Base-by-base conservation (phyloP, 2,888 invertebrate genomes). In the Teleogryllus oceanicus region DNA sequence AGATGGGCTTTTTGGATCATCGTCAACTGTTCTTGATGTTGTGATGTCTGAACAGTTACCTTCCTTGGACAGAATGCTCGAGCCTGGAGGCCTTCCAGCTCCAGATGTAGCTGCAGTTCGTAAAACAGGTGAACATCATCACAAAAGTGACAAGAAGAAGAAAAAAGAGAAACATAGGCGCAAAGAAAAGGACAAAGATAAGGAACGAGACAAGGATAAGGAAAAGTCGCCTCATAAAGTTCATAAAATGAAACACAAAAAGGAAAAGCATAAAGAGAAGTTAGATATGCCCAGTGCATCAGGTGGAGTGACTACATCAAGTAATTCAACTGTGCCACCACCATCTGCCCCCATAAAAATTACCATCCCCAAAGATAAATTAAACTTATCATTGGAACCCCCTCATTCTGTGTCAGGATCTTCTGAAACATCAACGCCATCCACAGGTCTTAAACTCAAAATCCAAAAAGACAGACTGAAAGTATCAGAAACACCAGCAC, bases 401-500 rank as follows among this genome's bases (percentile, higher is more conserved):
- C 83, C 83, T 84, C 78, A 84, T 84, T 84, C 77, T 49, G 77
- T 37, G 18, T 77, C 49, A 8, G 62, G 62, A 18, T 62, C 62
- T 18, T 62, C 62, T 62, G 37, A 37, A 37, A 37, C 37, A 37
- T 62, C 62, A 18, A n/a, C n/a, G 62, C 16, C n/a, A 12, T 62
- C 62, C 62, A 62, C 87, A 1, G 92, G 92, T 0, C 85, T 95
- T 77, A 95, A 95, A 86, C 93, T 95, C 78, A 95, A 94, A 86
- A 95, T 95, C 79, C 92, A 94, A 0, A 94, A 94, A 85, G 94
- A 94, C 83, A 88, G 92, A 78, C 86, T 94, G 75, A 91, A 92
- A 83, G 85, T 83, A 20, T 89, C 89, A 78, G 91, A 87, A 83
- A 87, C 85, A 84, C 79, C 86, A 85, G 84, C 86, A 85, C 84